Evolutionary conservation across 2,797 vertebrate genomes (phyloP).

Genomic region (Sebastes dallii): DNA sequence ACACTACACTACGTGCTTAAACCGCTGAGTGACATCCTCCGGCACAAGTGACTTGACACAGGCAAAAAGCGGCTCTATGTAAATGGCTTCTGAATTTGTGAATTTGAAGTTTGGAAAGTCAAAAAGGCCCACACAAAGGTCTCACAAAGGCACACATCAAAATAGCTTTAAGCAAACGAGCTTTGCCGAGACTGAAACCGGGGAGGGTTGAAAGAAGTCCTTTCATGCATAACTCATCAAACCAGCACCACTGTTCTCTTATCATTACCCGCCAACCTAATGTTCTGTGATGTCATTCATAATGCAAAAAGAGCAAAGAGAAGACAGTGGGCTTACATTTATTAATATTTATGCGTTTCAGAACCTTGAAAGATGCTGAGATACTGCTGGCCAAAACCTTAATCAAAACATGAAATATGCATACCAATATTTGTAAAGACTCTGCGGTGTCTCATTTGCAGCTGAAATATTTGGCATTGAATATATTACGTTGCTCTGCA

Average conservation of each 20-base stretch:
- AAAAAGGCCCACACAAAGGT: slow-evolving; percentile 66
- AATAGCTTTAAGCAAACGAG: slow-evolving; percentile 69
- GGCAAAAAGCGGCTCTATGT: slow-evolving; percentile 32
- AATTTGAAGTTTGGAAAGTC: slow-evolving; percentile 67
- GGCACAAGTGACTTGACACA: slow-evolving; percentile 32
- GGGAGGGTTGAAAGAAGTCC: slow-evolving; percentile 68
- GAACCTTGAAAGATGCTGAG: slow-evolving; percentile 66
- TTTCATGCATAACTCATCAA: slow-evolving; percentile 82
- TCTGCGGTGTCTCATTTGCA: slow-evolving; percentile 48
- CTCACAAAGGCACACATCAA: slow-evolving; percentile 69
- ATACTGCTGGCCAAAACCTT: slow-evolving; percentile 43
- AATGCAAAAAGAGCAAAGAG: slow-evolving; percentile 76
- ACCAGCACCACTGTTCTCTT: slow-evolving; percentile 71
- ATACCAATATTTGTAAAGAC: slow-evolving; percentile 60
- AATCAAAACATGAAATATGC: slow-evolving; percentile 68
- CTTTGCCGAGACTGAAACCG: slow-evolving; percentile 52
- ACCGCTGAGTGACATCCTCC: slow-evolving; percentile 27
- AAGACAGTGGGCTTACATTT: slow-evolving; percentile 68
- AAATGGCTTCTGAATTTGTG: slow-evolving; percentile 52
- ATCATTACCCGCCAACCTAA: slow-evolving; percentile 76
- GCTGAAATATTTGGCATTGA: slow-evolving; percentile 43
- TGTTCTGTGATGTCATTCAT: slow-evolving; percentile 79
- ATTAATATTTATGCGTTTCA: slow-evolving; percentile 71
- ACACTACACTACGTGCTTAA: neutral
- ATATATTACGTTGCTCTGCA: slow-evolving; percentile 23